Percentiles rank a stretch among this genome's conserved stretches.
Evolutionary conservation across 2,113 vertebrate genomes (phyloP).

Genomic region (Chaetura pelagica): DNA sequence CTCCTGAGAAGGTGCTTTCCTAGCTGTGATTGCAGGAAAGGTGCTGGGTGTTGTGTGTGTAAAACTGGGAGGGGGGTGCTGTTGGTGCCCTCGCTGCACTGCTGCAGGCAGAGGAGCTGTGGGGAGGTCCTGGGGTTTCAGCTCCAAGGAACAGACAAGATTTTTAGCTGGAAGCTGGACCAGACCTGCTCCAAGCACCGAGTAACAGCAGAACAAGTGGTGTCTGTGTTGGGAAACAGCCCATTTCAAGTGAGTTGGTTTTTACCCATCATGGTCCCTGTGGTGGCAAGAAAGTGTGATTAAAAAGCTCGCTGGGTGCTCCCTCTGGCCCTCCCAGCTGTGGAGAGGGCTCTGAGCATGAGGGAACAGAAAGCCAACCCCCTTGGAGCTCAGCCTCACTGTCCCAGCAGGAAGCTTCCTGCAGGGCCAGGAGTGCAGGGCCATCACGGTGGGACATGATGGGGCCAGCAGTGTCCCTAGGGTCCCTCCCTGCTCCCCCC

Average conservation of each 20-base stretch:
- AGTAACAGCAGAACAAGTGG: accelerated
- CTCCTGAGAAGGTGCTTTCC: not conserved
- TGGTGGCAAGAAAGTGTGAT: accelerated
- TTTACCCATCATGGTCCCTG: not conserved
- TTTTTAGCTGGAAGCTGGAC: not conserved
- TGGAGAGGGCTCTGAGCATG: not conserved
- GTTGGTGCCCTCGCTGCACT: accelerated
- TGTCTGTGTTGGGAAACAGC: not conserved
- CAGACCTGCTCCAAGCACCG: not conserved
- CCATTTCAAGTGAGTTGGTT: accelerated
- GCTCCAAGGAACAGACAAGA: not conserved
- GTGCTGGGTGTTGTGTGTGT: accelerated
- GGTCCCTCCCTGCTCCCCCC: not conserved
- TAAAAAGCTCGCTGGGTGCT: not conserved
- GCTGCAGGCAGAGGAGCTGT: not conserved
- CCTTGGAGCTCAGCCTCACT: accelerated
- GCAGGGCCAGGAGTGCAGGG: not conserved
- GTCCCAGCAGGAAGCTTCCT: not conserved
- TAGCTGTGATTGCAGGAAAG: not conserved
- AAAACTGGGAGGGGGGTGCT: accelerated
- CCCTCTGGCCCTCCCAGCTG: accelerated
- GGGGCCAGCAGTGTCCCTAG: not conserved
- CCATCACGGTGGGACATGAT: accelerated
- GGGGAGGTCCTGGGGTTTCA: not conserved
- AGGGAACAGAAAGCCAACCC: no score